phyloP scores from a whole-genome alignment of 2,797 vertebrate genomes.

The Bradypodion pumilum region DNA sequence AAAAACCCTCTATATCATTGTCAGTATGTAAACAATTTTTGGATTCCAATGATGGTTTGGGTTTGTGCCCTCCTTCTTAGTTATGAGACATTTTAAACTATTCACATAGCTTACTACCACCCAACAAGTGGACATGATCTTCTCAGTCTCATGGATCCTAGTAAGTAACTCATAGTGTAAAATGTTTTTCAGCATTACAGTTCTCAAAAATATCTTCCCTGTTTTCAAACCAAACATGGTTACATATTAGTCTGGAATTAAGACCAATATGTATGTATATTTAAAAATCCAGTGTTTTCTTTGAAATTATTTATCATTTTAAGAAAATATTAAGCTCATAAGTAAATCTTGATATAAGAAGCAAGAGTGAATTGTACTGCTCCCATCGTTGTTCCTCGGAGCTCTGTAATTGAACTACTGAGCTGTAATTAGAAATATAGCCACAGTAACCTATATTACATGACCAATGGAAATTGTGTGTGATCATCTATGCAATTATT shows the following conservation, averaged over 20 bases:
- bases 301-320: conserved; percentile 14
- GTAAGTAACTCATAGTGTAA: not conserved
- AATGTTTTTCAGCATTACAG: not conserved
- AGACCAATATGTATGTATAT: conserved; percentile 23
- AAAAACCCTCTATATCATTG: not conserved
- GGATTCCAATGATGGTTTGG: no score
- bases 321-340: conserved; percentile 11
- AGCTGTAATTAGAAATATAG: not conserved
- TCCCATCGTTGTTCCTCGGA: conserved; percentile 31
- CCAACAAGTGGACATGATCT: conserved; percentile 13
- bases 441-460: conserved; percentile 26
- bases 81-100: conserved; percentile 22
- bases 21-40: not conserved
- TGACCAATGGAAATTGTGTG: not conserved
- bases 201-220: conserved; percentile 27
- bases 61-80: not conserved
- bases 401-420: not conserved
- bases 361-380: conserved; percentile 24
- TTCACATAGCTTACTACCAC: not conserved
- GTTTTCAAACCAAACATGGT: not conserved
- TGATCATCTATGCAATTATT: not conserved
- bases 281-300: not conserved
- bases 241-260: conserved; percentile 5
- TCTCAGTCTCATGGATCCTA: not conserved
- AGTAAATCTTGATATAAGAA: not conserved